These are phyloP conservation scores for Cepaea nemoralis DNA, from an alignment of 1,140 invertebrate genomes.

Conservation along the genomic window DNA sequence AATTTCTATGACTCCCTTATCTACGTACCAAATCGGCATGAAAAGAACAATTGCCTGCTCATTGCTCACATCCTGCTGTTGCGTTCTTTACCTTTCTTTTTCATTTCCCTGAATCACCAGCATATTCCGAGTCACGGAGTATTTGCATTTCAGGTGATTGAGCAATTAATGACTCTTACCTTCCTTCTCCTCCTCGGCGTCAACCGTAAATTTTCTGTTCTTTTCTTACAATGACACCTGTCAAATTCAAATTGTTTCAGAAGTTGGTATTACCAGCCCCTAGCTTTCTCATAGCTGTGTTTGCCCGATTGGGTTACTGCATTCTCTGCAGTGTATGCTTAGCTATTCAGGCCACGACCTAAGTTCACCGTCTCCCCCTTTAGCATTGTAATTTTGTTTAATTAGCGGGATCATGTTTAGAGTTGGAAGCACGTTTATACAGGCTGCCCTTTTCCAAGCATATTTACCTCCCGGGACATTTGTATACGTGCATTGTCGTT, in stretches of 20 bases:
- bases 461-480: neutral
- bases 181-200: no score
- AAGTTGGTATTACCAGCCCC: neutral
- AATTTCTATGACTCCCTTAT: no score
- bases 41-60: no score
- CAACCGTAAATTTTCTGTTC: no score
- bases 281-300: neutral
- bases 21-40: no score
- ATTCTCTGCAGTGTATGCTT: neutral
- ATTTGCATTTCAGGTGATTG: no score
- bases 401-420: neutral
- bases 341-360: neutral
- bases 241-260: neutral
- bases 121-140: neutral
- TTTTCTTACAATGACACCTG: neutral
- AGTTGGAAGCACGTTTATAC: constrained; percentile 1
- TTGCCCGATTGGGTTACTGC: neutral
- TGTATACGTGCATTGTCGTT: constrained; percentile 4
- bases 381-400: constrained; percentile 17
- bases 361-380: no score
- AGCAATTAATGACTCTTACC: no score
- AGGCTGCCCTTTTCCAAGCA: neutral
- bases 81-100: no score
- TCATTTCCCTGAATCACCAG: no score
- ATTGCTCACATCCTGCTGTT: no score